Conservation (phyloP, 2,797 vertebrate species). For the Argya squamiceps region DNA sequence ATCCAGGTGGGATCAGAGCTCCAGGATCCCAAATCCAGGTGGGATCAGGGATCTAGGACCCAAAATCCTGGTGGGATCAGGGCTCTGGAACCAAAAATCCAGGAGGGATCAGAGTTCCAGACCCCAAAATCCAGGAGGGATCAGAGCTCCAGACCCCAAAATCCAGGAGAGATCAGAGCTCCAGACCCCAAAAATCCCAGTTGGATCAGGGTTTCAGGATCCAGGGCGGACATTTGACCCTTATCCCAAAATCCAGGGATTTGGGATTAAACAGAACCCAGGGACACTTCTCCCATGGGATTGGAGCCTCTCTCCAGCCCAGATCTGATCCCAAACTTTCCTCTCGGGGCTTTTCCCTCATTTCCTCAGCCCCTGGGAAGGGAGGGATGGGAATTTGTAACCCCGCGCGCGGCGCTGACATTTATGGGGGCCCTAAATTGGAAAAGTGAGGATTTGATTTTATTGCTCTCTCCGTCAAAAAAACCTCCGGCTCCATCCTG, state of each 20-base stretch:
- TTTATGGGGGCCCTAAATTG: constrained; percentile 70
- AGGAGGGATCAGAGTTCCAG: fast-evolving
- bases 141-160: background rate
- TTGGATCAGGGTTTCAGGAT: background rate
- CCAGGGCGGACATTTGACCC: fast-evolving
- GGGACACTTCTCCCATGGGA: background rate
- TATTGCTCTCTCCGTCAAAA: constrained; percentile 80
- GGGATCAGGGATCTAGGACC: background rate
- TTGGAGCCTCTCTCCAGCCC: background rate
- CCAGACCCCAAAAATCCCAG: background rate
- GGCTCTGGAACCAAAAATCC: background rate
- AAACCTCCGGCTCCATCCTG: constrained; percentile 56
- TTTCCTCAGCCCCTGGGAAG: background rate
- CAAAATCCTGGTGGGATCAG: too few relatives aligned
- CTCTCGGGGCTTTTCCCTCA: fast-evolving
- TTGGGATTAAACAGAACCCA: background rate
- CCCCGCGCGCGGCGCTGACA: constrained; percentile 53
- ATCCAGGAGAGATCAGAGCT: background rate
- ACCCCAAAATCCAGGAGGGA: background rate
- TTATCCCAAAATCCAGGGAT: background rate
- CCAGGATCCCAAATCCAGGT: background rate
- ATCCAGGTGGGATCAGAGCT: background rate
- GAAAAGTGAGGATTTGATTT: constrained; percentile 75
- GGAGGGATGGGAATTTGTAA: constrained; percentile 10
- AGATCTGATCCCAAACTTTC: background rate